A percentile compares a stretch with the other conserved stretches of the same genome.
phyloP scores from a whole-genome alignment of 1,140 invertebrate genomes.

The Cataglyphis hispanica region DNA sequence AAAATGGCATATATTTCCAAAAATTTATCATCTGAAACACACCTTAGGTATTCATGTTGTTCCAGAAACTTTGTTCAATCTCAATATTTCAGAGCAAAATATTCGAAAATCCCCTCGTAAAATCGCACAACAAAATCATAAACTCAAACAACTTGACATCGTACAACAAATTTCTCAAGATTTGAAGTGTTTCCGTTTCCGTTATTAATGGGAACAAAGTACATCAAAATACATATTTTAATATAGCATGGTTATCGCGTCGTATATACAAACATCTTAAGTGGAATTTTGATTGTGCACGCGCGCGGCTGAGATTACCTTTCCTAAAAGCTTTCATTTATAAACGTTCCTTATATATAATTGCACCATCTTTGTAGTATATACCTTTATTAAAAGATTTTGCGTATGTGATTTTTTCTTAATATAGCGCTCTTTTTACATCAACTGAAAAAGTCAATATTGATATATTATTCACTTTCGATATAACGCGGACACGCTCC shows the following conservation, averaged over 20 bases:
- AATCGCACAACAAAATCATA: neutral
- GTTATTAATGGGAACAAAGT: neutral
- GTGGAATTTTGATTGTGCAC: neutral
- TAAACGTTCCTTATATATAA: neutral
- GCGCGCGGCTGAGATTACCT: neutral
- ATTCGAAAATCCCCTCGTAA: neutral
- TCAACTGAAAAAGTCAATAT: neutral
- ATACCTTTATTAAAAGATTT: neutral
- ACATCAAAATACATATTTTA: neutral
- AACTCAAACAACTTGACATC: neutral
- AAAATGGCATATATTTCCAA: neutral
- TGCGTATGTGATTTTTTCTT: neutral
- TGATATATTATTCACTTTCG: conserved; percentile 18
- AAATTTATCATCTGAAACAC: neutral
- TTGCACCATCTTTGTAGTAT: neutral
- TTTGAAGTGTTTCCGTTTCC: neutral
- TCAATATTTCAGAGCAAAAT: neutral
- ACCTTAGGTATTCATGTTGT: neutral
- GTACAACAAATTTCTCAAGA: conserved; percentile 2
- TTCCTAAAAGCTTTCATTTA: neutral
- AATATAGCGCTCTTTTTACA: neutral
- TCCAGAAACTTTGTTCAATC: neutral
- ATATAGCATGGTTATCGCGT: neutral
- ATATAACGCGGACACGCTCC: neutral
- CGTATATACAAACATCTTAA: neutral